Conservation (phyloP, 2,113 vertebrate species). For the Hiodon tergisus region DNA sequence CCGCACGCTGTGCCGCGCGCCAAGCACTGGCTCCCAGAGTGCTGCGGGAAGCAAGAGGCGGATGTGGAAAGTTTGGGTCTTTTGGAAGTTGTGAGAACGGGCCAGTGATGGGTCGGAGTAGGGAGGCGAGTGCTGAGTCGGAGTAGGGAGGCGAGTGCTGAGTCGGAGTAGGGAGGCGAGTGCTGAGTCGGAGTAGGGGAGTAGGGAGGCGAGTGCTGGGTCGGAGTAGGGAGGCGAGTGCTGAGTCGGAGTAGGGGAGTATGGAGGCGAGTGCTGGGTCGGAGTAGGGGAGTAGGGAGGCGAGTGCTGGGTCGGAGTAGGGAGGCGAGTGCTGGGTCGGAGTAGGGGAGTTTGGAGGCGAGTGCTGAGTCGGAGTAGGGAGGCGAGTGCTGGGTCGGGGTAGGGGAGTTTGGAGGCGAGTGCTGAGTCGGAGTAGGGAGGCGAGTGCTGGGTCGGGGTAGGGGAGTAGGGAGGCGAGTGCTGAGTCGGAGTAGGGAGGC, state of each 20-base stretch:
- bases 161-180: background rate
- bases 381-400: background rate
- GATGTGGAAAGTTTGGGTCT: no score
- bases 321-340: background rate
- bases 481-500: background rate
- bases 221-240: background rate
- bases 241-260: background rate
- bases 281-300: background rate
- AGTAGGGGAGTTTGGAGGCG: background rate
- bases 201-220: no score
- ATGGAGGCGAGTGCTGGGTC: background rate
- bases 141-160: background rate
- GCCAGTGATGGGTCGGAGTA: background rate
- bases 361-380: background rate
- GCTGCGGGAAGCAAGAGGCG: no score
- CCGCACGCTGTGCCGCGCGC: constrained; percentile 9
- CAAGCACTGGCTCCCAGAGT: no score
- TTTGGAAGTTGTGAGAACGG: no score
- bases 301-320: background rate
- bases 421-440: background rate
- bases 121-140: background rate
- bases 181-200: background rate
- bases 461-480: background rate
- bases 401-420: background rate
- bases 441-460: background rate